A percentile compares a stretch with the other conserved stretches of the same genome.
Conservation (phyloP, 2,113 vertebrate species). For the Hemichromis elongatus region DNA sequence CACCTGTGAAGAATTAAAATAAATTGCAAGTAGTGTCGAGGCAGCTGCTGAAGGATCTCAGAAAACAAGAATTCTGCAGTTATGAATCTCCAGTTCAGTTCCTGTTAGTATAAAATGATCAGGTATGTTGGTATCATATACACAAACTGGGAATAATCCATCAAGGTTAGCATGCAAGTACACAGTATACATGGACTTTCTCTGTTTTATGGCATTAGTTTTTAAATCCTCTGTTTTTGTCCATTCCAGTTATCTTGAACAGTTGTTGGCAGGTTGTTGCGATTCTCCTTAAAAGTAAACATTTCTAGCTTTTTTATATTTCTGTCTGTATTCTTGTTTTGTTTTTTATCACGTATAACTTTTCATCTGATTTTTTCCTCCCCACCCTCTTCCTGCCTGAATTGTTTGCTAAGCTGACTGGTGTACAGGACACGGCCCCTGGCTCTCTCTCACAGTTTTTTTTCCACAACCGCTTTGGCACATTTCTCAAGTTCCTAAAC, state of each 20-base stretch:
- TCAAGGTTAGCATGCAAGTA: not conserved
- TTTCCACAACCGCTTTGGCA: not conserved
- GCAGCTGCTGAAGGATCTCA: not conserved
- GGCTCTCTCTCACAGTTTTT: not conserved
- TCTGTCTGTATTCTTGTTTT: not conserved
- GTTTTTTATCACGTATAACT: not conserved
- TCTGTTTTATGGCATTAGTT: fast-evolving
- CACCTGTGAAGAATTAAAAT: not conserved
- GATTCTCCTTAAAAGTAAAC: not conserved
- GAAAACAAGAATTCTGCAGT: not conserved
- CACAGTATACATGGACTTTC: not conserved
- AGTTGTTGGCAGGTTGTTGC: not conserved
- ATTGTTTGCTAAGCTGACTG: not conserved
- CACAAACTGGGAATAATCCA: not conserved
- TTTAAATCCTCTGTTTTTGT: not conserved
- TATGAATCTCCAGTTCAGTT: not conserved
- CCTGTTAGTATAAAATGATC: not conserved
- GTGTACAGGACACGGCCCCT: not conserved
- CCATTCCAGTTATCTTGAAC: not conserved
- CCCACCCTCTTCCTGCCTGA: not conserved
- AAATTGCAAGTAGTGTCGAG: not conserved
- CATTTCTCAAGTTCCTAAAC: not conserved
- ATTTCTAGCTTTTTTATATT: not conserved
- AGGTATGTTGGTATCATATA: not conserved
- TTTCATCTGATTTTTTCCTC: not conserved